Evolutionary conservation across 2,797 vertebrate species (phyloP).

Genomic region (Smutsia temminckii): DNA sequence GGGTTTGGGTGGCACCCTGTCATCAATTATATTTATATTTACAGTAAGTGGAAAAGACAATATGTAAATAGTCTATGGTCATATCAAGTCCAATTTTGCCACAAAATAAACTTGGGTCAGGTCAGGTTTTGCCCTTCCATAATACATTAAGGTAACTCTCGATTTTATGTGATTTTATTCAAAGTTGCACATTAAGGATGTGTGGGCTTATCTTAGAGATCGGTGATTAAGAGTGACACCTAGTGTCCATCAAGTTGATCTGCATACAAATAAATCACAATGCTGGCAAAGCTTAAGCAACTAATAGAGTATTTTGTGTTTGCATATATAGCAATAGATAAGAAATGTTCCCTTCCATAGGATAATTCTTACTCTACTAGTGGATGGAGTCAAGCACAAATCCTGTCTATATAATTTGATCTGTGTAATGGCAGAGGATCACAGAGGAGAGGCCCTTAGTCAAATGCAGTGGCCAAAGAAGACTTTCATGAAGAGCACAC

Average conservation of each 20-base stretch:
- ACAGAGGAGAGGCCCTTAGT: neutral
- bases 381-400: neutral
- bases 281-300: neutral
- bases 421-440: neutral
- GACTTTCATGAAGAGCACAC: neutral
- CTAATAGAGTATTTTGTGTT: neutral
- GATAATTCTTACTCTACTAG: neutral
- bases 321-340: neutral
- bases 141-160: neutral
- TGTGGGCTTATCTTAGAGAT: neutral
- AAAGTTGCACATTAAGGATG: neutral
- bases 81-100: neutral
- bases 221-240: conserved; percentile 61
- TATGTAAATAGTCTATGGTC: neutral
- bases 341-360: neutral
- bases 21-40: neutral
- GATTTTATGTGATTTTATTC: conserved; percentile 9
- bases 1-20: neutral
- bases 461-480: neutral
- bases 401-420: neutral
- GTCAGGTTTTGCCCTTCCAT: neutral
- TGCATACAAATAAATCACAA: neutral
- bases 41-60: neutral
- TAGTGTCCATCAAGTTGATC: conserved; percentile 1
- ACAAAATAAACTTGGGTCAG: neutral